Evolutionary conservation across 2,797 vertebrate species (phyloP), one percentile per base, ranked within the genome.

Genomic region (Harpagifer antarcticus): DNA sequence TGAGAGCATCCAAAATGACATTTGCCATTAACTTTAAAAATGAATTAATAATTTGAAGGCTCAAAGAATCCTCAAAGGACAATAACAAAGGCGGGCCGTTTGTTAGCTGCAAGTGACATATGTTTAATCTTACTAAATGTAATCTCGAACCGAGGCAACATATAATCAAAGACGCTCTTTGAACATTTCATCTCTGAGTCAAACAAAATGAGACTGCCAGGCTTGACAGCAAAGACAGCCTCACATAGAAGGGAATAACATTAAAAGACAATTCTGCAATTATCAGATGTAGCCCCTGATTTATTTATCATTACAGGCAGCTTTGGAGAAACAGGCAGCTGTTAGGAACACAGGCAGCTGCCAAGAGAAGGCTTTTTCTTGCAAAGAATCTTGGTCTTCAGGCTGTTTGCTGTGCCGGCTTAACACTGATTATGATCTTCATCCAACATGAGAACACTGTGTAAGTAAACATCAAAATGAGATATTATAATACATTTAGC

Each of bases 191-290:
- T 93, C 90, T 92, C 67, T 9, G 78, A 86, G 88, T 92, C 88
- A 94, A 92, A 93, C 88, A 84, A 89, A 93, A 92, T 92, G 86
- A 86, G 82, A 91, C 86, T 87, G 85, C 76, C 85, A 71, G 64
- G 83, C 87, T 90, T 91, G 92, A 93, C 90, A 88, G 86, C 80
- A 66, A 83, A 88, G 90, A 88, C 89, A 80, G 87, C 72, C 76
- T 82, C 72, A 88, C 90, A 91, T 86, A 69, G 89, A 93, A 92
- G 89, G 74, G 91, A 94, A 93, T 93, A 88, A 80, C 90, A 94
- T 93, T 93, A 93, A 93, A 94, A 91, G 91, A 88, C 89, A 89
- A 91, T 88, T 79, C 83, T 69, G 75, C 90, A 92, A 93, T 93
- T 89, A 93, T 91, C 88, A 90, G 89, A 93, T 88, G 88, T 76